Evolutionary conservation across 2,113 vertebrate species (phyloP).

Genomic region (Synodontis membranacea): DNA sequence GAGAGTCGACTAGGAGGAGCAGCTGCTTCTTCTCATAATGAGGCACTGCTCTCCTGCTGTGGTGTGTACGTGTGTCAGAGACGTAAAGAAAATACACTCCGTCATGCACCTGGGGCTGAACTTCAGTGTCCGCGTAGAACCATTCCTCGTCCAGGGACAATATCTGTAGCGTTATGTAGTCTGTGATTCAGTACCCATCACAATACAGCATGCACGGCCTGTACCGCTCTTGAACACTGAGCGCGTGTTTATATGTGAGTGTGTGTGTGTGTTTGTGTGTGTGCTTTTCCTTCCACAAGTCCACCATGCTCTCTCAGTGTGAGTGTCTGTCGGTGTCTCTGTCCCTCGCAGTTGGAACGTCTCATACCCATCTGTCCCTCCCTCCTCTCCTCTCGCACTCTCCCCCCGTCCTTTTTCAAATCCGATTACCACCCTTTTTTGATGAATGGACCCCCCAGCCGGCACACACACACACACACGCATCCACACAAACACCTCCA

Average conservation of each 20-base stretch:
- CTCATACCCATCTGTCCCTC: conserved; percentile 72
- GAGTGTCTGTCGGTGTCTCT: conserved; percentile 59
- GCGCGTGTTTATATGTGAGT: conserved; percentile 29
- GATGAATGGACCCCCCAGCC: conserved; percentile 65
- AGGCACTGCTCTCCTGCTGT: conserved; percentile 52
- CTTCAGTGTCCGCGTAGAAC: not conserved
- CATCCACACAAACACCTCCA: conserved; percentile 37
- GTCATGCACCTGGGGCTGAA: conserved; percentile 34
- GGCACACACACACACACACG: conserved; percentile 9
- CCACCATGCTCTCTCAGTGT: conserved; percentile 35
- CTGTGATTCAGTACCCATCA: conserved; percentile 2
- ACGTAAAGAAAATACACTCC: conserved; percentile 8
- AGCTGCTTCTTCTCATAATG: conserved; percentile 65
- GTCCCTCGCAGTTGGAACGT: conserved; percentile 64
- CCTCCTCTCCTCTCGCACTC: conserved; percentile 39
- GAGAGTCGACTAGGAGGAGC: conserved; percentile 40
- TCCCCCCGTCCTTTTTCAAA: conserved; percentile 65
- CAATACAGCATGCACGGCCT: conserved; percentile 31
- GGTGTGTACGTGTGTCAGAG: conserved; percentile 20
- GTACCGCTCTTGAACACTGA: conserved; percentile 61
- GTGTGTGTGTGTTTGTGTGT: conserved; percentile 47
- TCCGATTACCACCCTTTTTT: conserved; percentile 71
- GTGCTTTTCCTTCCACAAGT: not conserved
- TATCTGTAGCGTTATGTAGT: not conserved
- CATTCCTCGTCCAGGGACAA: not conserved